Base-by-base conservation (phyloP, 2,797 vertebrate genomes). In the Dipus sagitta region DNA sequence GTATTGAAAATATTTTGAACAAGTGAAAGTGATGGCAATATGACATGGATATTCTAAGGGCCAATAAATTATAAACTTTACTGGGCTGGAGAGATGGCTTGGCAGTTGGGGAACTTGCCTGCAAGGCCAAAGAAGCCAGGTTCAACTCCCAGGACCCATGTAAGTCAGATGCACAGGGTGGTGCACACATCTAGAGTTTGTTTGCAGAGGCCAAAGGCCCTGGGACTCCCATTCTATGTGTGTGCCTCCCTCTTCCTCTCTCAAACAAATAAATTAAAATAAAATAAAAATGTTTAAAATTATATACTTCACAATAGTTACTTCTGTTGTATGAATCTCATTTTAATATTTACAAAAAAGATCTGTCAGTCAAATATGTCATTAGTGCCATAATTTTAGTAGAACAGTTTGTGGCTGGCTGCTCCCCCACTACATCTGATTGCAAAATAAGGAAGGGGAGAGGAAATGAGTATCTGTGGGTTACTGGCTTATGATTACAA, bases 1-100 rank as follows among this genome's bases (percentile, higher is more conserved):
- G 62, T 76, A 26, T 65, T 34, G 6, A 47, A 72, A 83, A 83
- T 26, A 34, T 93, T 62, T 74, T 65, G 90, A 85, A 87, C 65
- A 70, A 86, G 62, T 0, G 54, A 62, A 34, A 17, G 64, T 9
- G 21, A 67, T 24, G 18, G 28, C 13, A 32, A n/a, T 38, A 17
- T 30, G n/a, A 28, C 1, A 15, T 0, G 14, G 58, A 42, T 21
- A 8, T 52, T 67, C 64, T 58, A 65, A 83, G 34, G 21, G 32
- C 26, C 32, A 67, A 28, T 78, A 52, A 77, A 64, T 2, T 24
- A 1, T 26, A 28, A 1, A 34, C 65, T 42, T 94, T 13, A 28
- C 9, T 47, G 47, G 47, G 47, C 47, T 47, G 47, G 11, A 47
- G 47, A 47, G 7, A 47, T 47, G 47, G 47, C 9, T 47, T 47